Evolutionary conservation across 1,140 invertebrate genomes (phyloP), one percentile per base, ranked within the genome.

Genomic region (Globodera rostochiensis): DNA sequence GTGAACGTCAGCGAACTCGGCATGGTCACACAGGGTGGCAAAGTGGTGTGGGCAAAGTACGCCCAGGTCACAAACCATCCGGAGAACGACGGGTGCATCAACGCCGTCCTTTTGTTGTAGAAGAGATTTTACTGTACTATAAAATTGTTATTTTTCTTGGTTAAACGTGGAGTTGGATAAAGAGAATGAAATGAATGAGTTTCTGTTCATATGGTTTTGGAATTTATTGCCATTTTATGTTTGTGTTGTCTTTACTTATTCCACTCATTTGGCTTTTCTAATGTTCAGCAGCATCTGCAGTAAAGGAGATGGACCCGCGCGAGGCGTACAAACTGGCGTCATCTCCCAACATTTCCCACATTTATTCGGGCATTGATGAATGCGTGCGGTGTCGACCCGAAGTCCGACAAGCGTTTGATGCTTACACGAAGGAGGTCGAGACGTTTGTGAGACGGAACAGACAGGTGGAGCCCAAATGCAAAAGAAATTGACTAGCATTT

Each of bases 21-120:
- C 92, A 92, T 99, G 70, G 98, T 99, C 0, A 99, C 97, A 11
- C 96, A 98, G 91, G 94, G 95, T 57, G 98, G 98, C 79, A 99
- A 99, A 94, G 96, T 99, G 82, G 95, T 99, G 2, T 99, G 97
- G 97, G 98, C 97, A 84, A 99, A 99, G 93, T 99, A 98, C 92
- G 98, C 98, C 0, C 98, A 99, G 91, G 96, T 99, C 19, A 85
- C 97, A 0, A 99, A 99, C 90, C 96, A 98, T 92, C 98, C 98
- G 8, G 98, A 99, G 91, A 99, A 99, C 92, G 98, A 99, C 93
- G 98, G 98, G 49, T 98, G 97, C 90, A 98, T 99, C 73, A 99
- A 99, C 93, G 96, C 97, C 90, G 95, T 99, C 81, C 92, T 99
- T 73, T 92, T 99, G 88, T 95, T 98, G 84, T 99, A 84, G 89